phyloP scores from a whole-genome alignment of 2,113 vertebrate genomes.

The Brachyistius frenatus region DNA sequence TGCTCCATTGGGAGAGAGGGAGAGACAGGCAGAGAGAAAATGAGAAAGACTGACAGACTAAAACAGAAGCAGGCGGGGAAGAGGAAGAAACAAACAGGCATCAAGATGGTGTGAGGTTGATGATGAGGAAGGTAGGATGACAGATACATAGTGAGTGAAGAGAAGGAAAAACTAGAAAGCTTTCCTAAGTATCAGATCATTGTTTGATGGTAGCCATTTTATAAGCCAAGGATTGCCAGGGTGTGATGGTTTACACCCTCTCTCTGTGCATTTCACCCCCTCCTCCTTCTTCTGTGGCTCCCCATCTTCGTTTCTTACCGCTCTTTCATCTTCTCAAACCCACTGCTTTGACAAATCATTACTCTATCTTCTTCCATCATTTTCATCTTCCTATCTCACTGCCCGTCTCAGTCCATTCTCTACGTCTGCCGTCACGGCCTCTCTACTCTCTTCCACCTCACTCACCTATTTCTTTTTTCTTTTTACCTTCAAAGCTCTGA shows the following conservation, averaged over 20 bases:
- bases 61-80: conserved; percentile 4
- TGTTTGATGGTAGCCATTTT: conserved; percentile 31
- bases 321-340: conserved; percentile 59
- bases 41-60: conserved; percentile 17
- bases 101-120: conserved; percentile 26
- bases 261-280: conserved; percentile 25
- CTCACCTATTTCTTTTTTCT: background rate
- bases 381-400: conserved; percentile 17
- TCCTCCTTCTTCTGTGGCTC: background rate
- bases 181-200: conserved; percentile 15
- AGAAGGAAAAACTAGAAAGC: conserved; percentile 15
- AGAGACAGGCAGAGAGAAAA: conserved; percentile 16
- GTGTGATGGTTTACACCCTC: background rate
- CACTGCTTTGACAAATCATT: conserved; percentile 46
- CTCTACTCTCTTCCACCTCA: conserved; percentile 10
- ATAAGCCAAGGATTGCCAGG: conserved; percentile 10
- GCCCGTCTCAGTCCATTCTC: conserved; percentile 13
- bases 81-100: conserved; percentile 21
- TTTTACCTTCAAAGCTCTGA: conserved; percentile 27
- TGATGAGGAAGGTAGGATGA: conserved; percentile 40
- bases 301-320: conserved; percentile 9
- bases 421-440: conserved; percentile 5
- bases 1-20: conserved; percentile 59
- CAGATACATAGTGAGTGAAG: background rate
- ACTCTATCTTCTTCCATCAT: conserved; percentile 45